phyloP scores from a whole-genome alignment of 1,140 invertebrate genomes.

The Periplaneta americana region DNA sequence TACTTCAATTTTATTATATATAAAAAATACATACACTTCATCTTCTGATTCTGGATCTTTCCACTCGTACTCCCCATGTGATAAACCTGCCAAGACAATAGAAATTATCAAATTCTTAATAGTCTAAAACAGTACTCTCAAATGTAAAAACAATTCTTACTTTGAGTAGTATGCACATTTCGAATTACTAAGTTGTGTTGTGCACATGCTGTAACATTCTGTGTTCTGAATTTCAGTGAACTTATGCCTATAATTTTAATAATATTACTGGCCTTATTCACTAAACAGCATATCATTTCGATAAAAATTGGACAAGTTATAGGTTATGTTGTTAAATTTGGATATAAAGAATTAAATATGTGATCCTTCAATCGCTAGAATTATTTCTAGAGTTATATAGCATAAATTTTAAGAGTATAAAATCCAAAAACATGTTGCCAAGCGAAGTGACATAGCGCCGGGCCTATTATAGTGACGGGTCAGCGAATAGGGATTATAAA shows the following conservation, averaged over 20 bases:
- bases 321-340: background rate
- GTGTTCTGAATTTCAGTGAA: background rate
- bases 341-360: too few species aligned
- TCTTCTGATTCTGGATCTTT: slow-evolving; percentile 16
- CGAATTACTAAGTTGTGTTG: background rate
- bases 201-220: background rate
- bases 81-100: slow-evolving; percentile 10
- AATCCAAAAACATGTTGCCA: too few species aligned
- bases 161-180: background rate
- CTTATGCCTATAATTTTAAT: background rate
- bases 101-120: background rate
- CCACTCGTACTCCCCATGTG: slow-evolving; percentile 16
- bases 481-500: too few species aligned
- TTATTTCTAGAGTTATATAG: too few species aligned
- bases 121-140: background rate
- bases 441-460: too few species aligned
- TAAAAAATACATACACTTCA: slow-evolving; percentile 10
- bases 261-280: background rate
- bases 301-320: background rate
- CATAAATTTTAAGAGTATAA: too few species aligned
- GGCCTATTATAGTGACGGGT: too few species aligned
- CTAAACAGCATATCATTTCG: background rate
- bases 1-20: background rate
- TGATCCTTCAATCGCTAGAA: too few species aligned
- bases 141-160: background rate